These are phyloP conservation scores for Drosophila tsacasi DNA, from an alignment of 1,140 invertebrate species.

Conservation along the genomic window DNA sequence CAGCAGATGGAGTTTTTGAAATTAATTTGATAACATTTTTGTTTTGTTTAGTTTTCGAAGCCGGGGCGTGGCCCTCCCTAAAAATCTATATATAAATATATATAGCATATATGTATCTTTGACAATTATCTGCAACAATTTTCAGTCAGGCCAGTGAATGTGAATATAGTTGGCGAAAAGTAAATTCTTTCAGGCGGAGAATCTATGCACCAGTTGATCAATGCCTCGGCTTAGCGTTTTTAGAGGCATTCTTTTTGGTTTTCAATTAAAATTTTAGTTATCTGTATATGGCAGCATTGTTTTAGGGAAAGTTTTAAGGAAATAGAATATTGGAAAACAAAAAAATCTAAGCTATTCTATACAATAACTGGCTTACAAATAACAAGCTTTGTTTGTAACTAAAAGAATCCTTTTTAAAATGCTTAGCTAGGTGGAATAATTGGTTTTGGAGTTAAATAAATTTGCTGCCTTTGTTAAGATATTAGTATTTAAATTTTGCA, in stretches of 20 bases:
- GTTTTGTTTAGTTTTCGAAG: slow-evolving; percentile 38
- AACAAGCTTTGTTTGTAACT: not conserved
- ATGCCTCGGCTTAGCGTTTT: slow-evolving; percentile 4
- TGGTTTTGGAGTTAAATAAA: not conserved
- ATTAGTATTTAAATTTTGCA: not conserved
- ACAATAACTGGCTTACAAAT: not conserved
- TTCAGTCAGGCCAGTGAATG: slow-evolving; percentile 5
- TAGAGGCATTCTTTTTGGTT: not conserved
- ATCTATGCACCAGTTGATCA: not conserved
- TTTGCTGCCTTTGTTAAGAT: not conserved
- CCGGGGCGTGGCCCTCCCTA: slow-evolving; percentile 7
- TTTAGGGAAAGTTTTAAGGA: not conserved
- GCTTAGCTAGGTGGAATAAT: not conserved
- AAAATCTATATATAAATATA: slow-evolving; percentile 7
- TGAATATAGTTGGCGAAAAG: slow-evolving; percentile 7
- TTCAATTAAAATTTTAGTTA: slow-evolving; percentile 1
- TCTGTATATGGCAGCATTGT: not conserved
- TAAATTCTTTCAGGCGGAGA: slow-evolving; percentile 2
- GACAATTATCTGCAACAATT: slow-evolving; percentile 36
- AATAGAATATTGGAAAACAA: not conserved
- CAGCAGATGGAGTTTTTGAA: slow-evolving; percentile 80
- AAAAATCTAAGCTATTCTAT: not conserved
- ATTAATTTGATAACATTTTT: slow-evolving; percentile 79
- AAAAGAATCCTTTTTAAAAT: not conserved
- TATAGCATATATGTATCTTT: slow-evolving; percentile 6